A percentile compares a stretch with the other conserved stretches of the same genome.
phyloP scores from a whole-genome alignment of 2,888 invertebrate genomes.

The Hipparchia sbordonii region DNA sequence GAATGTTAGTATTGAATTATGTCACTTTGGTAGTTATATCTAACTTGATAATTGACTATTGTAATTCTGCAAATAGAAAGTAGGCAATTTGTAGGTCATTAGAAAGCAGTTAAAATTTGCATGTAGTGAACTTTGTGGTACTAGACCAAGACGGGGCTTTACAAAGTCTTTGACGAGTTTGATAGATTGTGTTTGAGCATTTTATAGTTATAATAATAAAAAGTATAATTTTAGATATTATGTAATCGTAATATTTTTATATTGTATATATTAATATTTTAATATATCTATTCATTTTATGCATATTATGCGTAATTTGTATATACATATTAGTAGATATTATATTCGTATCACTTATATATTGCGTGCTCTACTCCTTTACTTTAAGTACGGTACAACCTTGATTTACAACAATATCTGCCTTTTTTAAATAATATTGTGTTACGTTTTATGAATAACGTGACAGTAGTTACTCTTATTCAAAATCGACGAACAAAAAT shows the following conservation, averaged over 20 bases:
- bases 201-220: slow-evolving; percentile 14
- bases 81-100: neutral
- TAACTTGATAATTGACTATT: neutral
- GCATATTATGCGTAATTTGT: too few relatives aligned
- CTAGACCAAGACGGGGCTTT: slow-evolving; percentile 30
- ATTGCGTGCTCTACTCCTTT: too few relatives aligned
- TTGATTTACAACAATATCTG: too few relatives aligned
- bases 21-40: too few relatives aligned
- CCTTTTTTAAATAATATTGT: too few relatives aligned
- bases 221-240: neutral
- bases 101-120: slow-evolving; percentile 21
- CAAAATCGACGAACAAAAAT: neutral
- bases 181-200: slow-evolving; percentile 31
- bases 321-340: too few relatives aligned
- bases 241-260: neutral
- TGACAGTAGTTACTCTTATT: too few relatives aligned
- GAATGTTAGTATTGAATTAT: too few relatives aligned
- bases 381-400: too few relatives aligned
- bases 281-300: too few relatives aligned
- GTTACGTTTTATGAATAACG: too few relatives aligned
- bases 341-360: too few relatives aligned
- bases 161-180: slow-evolving; percentile 31
- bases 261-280: neutral
- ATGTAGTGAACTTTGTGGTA: slow-evolving; percentile 33
- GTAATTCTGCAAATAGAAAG: neutral